A percentile compares a stretch with the other conserved stretches of the same genome.
These are phyloP conservation scores for Xenus cinereus DNA, from an alignment of 2,113 vertebrate genomes.

Conservation along the genomic window DNA sequence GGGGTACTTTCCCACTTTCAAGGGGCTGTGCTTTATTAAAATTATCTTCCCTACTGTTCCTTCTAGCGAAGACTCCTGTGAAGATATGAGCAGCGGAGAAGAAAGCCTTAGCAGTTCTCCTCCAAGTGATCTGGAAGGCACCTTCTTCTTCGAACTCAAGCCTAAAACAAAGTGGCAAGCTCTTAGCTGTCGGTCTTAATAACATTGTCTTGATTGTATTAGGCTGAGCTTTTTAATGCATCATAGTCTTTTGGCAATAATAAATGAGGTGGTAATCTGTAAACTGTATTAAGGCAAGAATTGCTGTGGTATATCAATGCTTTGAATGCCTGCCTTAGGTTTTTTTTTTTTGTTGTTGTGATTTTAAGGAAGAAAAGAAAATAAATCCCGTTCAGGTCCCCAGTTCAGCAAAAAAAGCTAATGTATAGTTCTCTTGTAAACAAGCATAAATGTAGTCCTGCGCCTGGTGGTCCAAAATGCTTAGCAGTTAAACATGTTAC, in stretches of 20 bases:
- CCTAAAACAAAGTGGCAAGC: slow-evolving; percentile 70
- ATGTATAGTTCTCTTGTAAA: background rate
- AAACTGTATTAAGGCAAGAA: slow-evolving; percentile 37
- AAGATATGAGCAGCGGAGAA: slow-evolving; percentile 92
- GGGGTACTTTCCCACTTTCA: background rate
- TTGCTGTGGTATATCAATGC: slow-evolving; percentile 10
- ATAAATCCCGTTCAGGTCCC: background rate
- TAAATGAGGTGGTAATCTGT: slow-evolving; percentile 44
- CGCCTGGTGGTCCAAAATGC: background rate
- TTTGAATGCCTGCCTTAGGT: slow-evolving; percentile 9
- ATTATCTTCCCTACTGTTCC: background rate
- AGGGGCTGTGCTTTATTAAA: background rate
- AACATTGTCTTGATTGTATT: slow-evolving; percentile 16
- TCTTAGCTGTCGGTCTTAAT: slow-evolving; percentile 58
- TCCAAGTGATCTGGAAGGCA: slow-evolving; percentile 80
- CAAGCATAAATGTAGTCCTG: background rate
- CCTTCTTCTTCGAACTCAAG: slow-evolving; percentile 85
- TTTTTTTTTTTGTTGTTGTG: background rate
- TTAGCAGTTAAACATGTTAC: background rate
- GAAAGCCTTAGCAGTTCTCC: slow-evolving; percentile 89
- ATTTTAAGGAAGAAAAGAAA: background rate
- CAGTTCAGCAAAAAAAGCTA: background rate
- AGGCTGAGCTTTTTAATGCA: slow-evolving; percentile 5
- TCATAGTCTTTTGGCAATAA: slow-evolving; percentile 71
- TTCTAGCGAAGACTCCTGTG: slow-evolving; percentile 89